phyloP scores from a whole-genome alignment of 1,140 invertebrate species.

The Aphidius ervi region DNA sequence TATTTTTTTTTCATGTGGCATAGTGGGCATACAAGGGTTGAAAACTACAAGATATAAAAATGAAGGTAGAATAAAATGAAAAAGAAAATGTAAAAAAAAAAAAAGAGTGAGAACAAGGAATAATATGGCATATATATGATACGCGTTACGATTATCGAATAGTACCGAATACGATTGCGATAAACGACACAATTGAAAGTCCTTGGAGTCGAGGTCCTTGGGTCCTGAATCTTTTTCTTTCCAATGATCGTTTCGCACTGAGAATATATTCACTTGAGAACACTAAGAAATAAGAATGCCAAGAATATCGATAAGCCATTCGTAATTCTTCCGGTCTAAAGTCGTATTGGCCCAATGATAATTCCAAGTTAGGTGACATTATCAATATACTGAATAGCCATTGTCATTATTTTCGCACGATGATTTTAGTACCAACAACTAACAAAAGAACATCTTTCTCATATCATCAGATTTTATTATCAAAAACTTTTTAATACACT shows the following conservation, averaged over 20 bases:
- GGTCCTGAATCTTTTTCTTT: background rate
- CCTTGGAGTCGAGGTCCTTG: conserved; percentile 24
- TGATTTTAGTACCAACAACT: conserved; percentile 6
- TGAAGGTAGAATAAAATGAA: conserved; percentile 12
- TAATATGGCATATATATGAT: conserved; percentile 2
- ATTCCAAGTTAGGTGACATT: conserved; percentile 29
- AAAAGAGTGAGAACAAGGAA: conserved; percentile 9
- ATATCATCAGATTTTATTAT: too few species aligned
- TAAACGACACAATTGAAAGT: conserved; percentile 45
- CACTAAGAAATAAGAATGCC: background rate
- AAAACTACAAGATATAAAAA: background rate
- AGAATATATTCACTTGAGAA: conserved; percentile 21
- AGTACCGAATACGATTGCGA: conserved; percentile 37
- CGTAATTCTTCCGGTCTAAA: conserved; percentile 30
- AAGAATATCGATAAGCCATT: conserved; percentile 35
- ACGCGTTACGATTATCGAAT: conserved; percentile 44
- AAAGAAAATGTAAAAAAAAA: conserved; percentile 20
- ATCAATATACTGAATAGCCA: conserved; percentile 25
- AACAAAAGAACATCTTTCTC: conserved; percentile 15
- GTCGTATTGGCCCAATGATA: conserved; percentile 27
- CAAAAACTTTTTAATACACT: too few species aligned
- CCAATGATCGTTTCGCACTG: conserved; percentile 2
- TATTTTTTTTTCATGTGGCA: conserved; percentile 7
- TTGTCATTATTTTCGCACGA: conserved; percentile 14
- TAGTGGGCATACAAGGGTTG: background rate